Evolutionary conservation across 2,113 vertebrate genomes (phyloP).

Genomic region (Carassius auratus): DNA sequence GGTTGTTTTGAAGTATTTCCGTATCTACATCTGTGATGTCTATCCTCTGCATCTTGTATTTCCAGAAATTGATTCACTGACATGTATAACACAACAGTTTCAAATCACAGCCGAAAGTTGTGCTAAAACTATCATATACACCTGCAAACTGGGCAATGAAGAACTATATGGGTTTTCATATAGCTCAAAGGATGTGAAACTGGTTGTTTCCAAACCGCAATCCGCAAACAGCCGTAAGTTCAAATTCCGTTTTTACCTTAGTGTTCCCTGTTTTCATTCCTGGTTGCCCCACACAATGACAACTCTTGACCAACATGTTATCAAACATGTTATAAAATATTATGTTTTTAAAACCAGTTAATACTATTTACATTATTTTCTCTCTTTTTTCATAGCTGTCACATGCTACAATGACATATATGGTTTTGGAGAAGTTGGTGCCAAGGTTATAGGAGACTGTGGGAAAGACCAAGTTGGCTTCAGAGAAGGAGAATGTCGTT

Average conservation of each 20-base stretch:
- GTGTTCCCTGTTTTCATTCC: neutral
- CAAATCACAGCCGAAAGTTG: neutral
- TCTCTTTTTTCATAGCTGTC: neutral
- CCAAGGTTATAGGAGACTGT: constrained; percentile 1
- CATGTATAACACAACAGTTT: neutral
- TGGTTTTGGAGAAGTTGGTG: constrained; percentile 24
- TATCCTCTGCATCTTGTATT: neutral
- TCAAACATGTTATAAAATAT: neutral
- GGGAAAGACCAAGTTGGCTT: neutral
- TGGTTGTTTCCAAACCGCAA: neutral
- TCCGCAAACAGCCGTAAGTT: neutral
- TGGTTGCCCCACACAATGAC: neutral
- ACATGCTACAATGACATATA: neutral
- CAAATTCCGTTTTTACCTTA: neutral
- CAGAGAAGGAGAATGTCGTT: constrained; percentile 11
- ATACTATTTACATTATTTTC: neutral
- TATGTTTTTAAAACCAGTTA: neutral
- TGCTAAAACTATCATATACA: neutral
- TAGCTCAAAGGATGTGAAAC: neutral
- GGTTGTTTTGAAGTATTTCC: neutral
- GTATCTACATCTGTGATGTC: neutral
- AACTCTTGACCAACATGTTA: neutral
- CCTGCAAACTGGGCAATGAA: neutral
- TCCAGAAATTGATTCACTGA: neutral
- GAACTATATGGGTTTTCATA: neutral